Evolutionary conservation across 2,113 vertebrate genomes (phyloP).

Genomic region (Stegostoma tigrinum): DNA sequence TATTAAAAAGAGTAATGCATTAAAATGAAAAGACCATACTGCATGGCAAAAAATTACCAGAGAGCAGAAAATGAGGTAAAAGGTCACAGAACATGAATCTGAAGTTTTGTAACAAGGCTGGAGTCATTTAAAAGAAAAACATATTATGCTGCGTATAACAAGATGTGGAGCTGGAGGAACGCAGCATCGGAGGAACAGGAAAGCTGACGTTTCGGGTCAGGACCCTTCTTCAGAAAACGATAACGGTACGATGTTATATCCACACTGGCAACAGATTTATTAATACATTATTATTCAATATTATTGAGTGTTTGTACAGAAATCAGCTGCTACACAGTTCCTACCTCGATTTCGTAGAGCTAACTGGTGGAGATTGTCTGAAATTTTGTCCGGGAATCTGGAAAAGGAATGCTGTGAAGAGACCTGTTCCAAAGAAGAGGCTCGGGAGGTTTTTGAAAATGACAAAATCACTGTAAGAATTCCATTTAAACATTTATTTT

Average conservation of each 20-base stretch:
- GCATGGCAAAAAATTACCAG: not conserved
- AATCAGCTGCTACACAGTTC: not conserved
- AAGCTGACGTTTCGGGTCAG: too few relatives aligned
- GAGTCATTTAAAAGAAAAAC: not conserved
- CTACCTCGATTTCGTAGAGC: not conserved
- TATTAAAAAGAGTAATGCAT: not conserved
- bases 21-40: not conserved
- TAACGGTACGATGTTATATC: not conserved
- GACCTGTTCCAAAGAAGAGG: not conserved
- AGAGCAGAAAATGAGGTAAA: not conserved
- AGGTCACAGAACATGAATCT: not conserved
- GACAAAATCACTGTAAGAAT: not conserved
- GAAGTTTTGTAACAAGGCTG: not conserved
- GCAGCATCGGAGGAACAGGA: too few relatives aligned
- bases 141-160: too few relatives aligned
- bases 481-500: not conserved
- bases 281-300: too few relatives aligned
- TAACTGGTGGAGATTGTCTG: rapidly evolving
- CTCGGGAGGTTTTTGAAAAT: not conserved
- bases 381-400: not conserved
- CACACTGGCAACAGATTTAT: not conserved
- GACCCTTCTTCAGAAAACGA: too few relatives aligned
- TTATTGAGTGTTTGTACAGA: constrained; percentile 26
- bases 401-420: constrained; percentile 12
- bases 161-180: too few relatives aligned